Evolutionary conservation across 2,113 vertebrate genomes (phyloP), one percentile per base, ranked within the genome.

Genomic region (Brachyhypopomus occidentalis): DNA sequence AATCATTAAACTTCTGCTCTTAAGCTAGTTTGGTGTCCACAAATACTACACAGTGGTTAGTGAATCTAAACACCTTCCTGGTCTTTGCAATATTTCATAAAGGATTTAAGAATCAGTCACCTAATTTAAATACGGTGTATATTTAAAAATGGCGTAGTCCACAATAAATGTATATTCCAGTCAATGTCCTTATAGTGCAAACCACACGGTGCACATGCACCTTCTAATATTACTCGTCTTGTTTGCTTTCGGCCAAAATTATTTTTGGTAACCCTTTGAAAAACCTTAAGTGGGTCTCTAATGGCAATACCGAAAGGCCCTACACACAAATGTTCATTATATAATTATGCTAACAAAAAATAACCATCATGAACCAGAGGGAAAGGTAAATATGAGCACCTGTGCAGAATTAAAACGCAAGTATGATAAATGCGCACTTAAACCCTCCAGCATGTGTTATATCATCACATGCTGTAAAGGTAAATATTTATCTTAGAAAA

Each of bases 401-500:
- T 85, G 84, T n/a, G 48, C 55, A 73, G 25, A 70, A 71, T 34
- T n/a, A n/a, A 34, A 74, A 80, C 66, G 22, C 36, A 17, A 70
- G 25, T 16, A 78, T 72, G 80, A 86, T 69, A 45, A 81, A 87
- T 80, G 69, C 8, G n/a, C 23, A 56, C 78, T 71, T 62, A 72
- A 83, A 80, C 9, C 77, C 75, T 30, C 45, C 20, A 81, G 66
- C 71, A 58, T 83, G 52, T 25, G 70, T 85, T 75, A 78, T 76
- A 41, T 82, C 77, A 80, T 79, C 73, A 79, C 80, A 74, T 20
- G 1, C 25, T 70, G 19, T 60, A 77, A 86, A 81, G 6, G 62
- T 85, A 80, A 76, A 84, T 83, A 83, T 83, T 84, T 83, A 59
- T 75, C 72, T 84, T 75, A 11, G 27, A 77, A 84, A 75, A 36